Evolutionary conservation across 2,797 vertebrate genomes (phyloP).

Genomic region (Tiaroga cobitis): DNA sequence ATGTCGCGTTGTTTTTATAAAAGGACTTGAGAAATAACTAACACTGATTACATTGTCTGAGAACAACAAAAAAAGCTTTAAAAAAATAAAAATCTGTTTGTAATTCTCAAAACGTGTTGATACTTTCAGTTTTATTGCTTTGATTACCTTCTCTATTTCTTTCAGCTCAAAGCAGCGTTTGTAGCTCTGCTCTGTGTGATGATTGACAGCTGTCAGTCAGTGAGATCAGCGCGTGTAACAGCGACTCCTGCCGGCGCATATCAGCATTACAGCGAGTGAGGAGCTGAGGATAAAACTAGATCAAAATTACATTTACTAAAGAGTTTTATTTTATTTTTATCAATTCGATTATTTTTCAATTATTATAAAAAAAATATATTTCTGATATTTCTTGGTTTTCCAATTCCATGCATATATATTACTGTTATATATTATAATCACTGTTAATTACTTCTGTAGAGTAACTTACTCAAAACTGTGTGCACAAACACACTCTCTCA

Average conservation of each 20-base stretch:
- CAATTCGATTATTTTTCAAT: too few relatives aligned
- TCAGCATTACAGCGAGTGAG: background rate
- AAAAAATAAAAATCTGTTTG: background rate
- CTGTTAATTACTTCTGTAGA: too few relatives aligned
- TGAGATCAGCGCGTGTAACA: background rate
- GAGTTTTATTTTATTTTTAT: too few relatives aligned
- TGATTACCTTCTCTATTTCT: background rate
- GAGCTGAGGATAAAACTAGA: too few relatives aligned
- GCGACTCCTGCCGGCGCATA: background rate
- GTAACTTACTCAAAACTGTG: too few relatives aligned
- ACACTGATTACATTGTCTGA: background rate
- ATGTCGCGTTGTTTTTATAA: background rate
- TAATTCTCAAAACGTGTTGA: background rate
- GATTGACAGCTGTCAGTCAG: background rate
- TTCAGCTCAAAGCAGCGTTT: background rate
- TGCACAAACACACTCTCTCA: too few relatives aligned
- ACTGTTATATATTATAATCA: too few relatives aligned
- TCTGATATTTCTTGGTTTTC: too few relatives aligned
- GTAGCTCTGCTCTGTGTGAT: background rate
- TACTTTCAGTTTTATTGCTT: background rate
- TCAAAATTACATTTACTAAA: too few relatives aligned
- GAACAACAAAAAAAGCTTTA: background rate
- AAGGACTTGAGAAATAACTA: background rate
- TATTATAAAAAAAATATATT: too few relatives aligned
- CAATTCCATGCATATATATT: too few relatives aligned